Base-by-base conservation (phyloP, 2,888 invertebrate genomes). In the Lasioglossum leucozonium region DNA sequence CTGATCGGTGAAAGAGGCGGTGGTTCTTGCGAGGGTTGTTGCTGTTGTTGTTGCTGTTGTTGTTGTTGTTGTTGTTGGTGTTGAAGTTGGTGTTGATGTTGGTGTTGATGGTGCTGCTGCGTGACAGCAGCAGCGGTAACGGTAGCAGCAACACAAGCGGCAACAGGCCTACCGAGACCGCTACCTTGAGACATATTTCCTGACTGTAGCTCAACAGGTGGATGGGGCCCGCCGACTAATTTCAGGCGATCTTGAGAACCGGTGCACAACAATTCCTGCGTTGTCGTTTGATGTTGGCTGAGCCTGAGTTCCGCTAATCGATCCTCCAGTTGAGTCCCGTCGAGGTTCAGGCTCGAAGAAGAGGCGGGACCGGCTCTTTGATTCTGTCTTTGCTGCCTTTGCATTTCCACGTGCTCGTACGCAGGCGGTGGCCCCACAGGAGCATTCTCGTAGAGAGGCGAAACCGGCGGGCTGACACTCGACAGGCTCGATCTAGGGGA, bases 401-500 rank as follows among this genome's bases (percentile, higher is more conserved):
- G 97, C 91, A 96, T 95, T 94, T 97, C 96, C 87, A 97, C 96
- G 95, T 98, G 96, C 89, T 97, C 96, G 93, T 97, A 97, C 5
- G 96, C 96, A 8, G 97, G 97, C 30, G 95, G 94, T 18, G 96
- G 96, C 47, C 96, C 95, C 85, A 96, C 94, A 75, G 95, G 95
- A 0, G 96, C 95, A 86, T 96, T 96, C 86, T 96, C 96, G 90
- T 96, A 96, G 95, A 97, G 95, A 1, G 97, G 96, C 92, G 98
- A 97, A n/a, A 97, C 96, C 0, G 98, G 98, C 65, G 98, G 98
- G 87, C 98, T 98, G 86, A 98, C 97, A 42, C 98, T 98, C 4
- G 98, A 98, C 37, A 98, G 95, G 88, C 98, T 98, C 93, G 98
- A 98, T 87, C 98, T 96, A 0, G 98, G 98, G 42, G 98, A 98